Percentiles rank a stretch among this genome's conserved stretches.
Conservation (phyloP, 1,140 invertebrate genomes). For the Pollicipes pollicipes region DNA sequence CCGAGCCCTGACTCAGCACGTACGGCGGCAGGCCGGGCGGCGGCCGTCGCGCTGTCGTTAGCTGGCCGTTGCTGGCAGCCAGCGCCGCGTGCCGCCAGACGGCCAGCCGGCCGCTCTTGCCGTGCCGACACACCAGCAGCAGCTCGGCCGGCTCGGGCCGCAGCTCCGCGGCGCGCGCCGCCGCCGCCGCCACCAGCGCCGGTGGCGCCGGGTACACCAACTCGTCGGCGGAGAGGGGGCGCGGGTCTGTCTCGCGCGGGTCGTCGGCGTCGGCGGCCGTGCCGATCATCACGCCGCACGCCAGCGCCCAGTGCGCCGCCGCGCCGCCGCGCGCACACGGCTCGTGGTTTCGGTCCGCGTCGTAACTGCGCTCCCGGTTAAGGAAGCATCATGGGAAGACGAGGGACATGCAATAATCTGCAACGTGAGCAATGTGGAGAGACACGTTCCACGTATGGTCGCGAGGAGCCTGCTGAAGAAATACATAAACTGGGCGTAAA, state of each 20-base stretch:
- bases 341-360: not conserved
- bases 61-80: not conserved
- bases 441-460: too few relatives aligned
- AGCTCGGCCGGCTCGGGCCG: not conserved
- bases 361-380: not conserved
- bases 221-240: not conserved
- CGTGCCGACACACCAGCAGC: slow-evolving; percentile 4
- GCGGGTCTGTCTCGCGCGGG: not conserved
- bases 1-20: not conserved
- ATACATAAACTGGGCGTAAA: too few relatives aligned
- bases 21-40: not conserved
- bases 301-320: slow-evolving; percentile 3
- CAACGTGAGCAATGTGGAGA: too few relatives aligned
- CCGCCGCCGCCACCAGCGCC: not conserved
- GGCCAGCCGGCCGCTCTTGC: not conserved
- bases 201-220: not conserved
- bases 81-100: not conserved
- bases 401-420: too few relatives aligned
- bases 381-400: too few relatives aligned
- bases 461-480: too few relatives aligned
- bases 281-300: not conserved
- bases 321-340: not conserved
- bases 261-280: not conserved
- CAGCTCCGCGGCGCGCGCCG: not conserved
- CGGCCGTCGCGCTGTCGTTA: not conserved